Evolutionary conservation across 2,113 vertebrate genomes (phyloP).

Genomic region (Sapayoa aenigma): DNA sequence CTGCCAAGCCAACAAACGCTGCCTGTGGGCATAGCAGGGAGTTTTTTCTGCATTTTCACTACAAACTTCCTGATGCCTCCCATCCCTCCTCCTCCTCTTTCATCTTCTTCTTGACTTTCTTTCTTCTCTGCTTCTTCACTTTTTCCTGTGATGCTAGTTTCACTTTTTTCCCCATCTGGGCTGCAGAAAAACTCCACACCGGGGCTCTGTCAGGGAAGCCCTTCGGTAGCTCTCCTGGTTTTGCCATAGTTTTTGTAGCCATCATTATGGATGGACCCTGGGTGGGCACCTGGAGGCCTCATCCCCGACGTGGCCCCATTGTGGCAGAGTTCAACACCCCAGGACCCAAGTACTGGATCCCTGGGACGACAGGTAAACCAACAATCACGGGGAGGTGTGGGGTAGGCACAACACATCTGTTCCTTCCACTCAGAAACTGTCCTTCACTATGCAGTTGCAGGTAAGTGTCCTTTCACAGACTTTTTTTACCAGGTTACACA

Average conservation of each 20-base stretch:
- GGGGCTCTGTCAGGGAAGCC: not conserved
- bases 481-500: not conserved
- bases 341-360: not conserved
- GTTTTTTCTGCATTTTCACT: not conserved
- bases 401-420: fast-evolving
- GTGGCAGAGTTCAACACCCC: not conserved
- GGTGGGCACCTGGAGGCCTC: not conserved
- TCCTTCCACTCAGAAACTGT: not conserved
- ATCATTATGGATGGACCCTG: not conserved
- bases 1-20: not conserved
- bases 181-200: not conserved
- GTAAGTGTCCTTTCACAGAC: not conserved
- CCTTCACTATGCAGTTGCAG: too few species aligned
- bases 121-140: not conserved
- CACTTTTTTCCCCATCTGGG: not conserved
- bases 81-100: not conserved
- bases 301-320: not conserved
- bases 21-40: not conserved
- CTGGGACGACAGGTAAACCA: not conserved
- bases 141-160: not conserved
- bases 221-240: not conserved
- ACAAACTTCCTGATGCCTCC: not conserved
- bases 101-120: not conserved
- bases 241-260: not conserved
- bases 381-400: fast-evolving